Evolutionary conservation across 2,888 invertebrate species (phyloP).

Genomic region (Synergus japonicus): DNA sequence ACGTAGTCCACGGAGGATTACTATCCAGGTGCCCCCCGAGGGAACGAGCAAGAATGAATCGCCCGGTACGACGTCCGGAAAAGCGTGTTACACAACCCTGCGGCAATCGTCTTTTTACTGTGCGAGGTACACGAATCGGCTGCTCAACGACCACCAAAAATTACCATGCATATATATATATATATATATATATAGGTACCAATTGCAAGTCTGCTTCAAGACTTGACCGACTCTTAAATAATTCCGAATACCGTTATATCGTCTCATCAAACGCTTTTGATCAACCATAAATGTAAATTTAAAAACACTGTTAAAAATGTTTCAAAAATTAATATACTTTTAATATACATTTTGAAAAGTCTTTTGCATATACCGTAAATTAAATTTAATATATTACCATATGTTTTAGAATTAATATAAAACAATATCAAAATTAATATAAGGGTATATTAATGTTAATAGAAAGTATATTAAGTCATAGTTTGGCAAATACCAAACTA

Average conservation of each 20-base stretch:
- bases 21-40: conserved; percentile 44
- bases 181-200: not conserved
- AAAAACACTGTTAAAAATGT: no score
- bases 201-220: not conserved
- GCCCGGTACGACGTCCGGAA: conserved; percentile 56
- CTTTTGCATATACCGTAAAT: no score
- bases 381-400: no score
- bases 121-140: conserved; percentile 42
- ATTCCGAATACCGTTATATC: not conserved
- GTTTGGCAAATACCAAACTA: no score
- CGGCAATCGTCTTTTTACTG: conserved; percentile 59
- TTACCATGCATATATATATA: conserved; percentile 54
- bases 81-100: conserved; percentile 52
- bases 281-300: no score
- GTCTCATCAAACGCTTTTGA: not conserved
- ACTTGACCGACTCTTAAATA: not conserved
- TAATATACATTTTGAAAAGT: no score
- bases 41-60: conserved; percentile 60
- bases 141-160: conserved; percentile 52
- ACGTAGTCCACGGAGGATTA: conserved; percentile 54
- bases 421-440: no score
- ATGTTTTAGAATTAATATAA: no score
- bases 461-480: no score
- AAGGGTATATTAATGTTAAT: no score
- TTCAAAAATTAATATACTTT: no score